Evolutionary conservation across 2,888 invertebrate genomes (phyloP), one percentile per base, ranked within the genome.

Genomic region (Ganaspis brasiliensis): DNA sequence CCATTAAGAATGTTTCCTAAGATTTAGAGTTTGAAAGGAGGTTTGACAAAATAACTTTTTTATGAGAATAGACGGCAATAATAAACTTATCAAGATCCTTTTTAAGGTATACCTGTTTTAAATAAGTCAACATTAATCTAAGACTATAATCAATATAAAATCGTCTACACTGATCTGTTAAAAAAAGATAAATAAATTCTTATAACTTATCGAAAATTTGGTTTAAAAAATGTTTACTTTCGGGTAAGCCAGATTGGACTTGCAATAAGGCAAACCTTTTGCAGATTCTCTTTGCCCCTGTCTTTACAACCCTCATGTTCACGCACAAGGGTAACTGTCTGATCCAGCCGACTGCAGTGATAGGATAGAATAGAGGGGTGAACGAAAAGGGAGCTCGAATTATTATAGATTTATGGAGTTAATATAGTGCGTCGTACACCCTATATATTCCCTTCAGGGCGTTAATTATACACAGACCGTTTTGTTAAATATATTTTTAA

Each of bases 311-410:
- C 67, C 67, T 67, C 45, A 45, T 67, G 67, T 67, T 67, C 67
- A 67, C 67, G 67, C 67, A 67, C 67, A 45, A 67, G 67, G 67
- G 67, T 67, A 67, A 67, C 67, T 67, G 67, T 67, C 67, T 67
- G 67, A 67, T 67, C 45, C 67, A 67, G 67, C 67, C 67, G 67
- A 67, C 45, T 67, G 67, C 67, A 67, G 67, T 67, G 67, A 67
- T 67, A 63, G 63, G 63, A 63, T 63, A 63, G 63, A 63, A 40
- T 40, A 67, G 67, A 67, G 67, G 63, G 67, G 45, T 67, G 67
- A 67, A 40, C 67, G 45, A 45, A 67, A 67, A 67, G 67, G 67
- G 67, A 45, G 67, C 67, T 45, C 45, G 45, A 67, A 67, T 67
- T 67, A 67, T 67, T 67, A 67, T 67, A 67, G 45, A 67, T 67